Evolutionary conservation across 2,888 invertebrate genomes (phyloP).

Genomic region (Eulithis testata): DNA sequence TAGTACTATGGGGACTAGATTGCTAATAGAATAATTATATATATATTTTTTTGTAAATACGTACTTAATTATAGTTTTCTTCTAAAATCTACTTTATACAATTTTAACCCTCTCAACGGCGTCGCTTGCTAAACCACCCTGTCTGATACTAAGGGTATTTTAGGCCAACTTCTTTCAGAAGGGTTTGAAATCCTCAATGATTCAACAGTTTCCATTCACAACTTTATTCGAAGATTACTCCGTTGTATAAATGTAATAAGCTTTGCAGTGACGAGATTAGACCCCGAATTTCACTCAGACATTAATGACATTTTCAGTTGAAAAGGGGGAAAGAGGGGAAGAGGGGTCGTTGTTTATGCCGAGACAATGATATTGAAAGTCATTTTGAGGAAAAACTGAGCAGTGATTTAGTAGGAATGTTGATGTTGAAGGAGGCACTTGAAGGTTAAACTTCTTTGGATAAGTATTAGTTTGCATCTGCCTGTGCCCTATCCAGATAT

Average conservation of each 20-base stretch:
- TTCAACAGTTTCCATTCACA: conserved; percentile 82
- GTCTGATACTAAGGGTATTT: background rate
- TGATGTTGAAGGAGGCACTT: conserved; percentile 5
- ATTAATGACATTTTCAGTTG: conserved; percentile 84
- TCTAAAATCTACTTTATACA: background rate
- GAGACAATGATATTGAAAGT: conserved; percentile 83
- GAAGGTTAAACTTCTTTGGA: background rate
- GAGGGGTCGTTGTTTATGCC: conserved; percentile 66
- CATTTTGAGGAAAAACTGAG: conserved; percentile 73
- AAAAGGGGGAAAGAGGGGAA: conserved; percentile 56
- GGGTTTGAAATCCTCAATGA: conserved; percentile 82
- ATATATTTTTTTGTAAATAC: too few species aligned
- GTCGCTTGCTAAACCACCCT: too few species aligned
- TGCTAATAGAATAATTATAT: too few species aligned
- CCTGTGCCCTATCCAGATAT: too few species aligned
- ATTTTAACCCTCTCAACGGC: too few species aligned
- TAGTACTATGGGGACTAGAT: too few species aligned
- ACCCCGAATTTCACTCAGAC: conserved; percentile 82
- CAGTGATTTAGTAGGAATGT: conserved; percentile 43
- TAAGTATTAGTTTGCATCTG: too few species aligned
- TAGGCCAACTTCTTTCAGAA: conserved; percentile 73
- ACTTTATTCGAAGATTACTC: conserved; percentile 84
- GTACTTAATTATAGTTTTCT: background rate
- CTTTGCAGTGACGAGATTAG: conserved; percentile 83
- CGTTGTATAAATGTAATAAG: conserved; percentile 84